Percentiles rank a stretch among this genome's conserved stretches.
These are phyloP conservation scores for Cassiopea andromeda DNA, from an alignment of 30 jellyfish, hydroid and myxozoan species.

Conservation along the genomic window DNA sequence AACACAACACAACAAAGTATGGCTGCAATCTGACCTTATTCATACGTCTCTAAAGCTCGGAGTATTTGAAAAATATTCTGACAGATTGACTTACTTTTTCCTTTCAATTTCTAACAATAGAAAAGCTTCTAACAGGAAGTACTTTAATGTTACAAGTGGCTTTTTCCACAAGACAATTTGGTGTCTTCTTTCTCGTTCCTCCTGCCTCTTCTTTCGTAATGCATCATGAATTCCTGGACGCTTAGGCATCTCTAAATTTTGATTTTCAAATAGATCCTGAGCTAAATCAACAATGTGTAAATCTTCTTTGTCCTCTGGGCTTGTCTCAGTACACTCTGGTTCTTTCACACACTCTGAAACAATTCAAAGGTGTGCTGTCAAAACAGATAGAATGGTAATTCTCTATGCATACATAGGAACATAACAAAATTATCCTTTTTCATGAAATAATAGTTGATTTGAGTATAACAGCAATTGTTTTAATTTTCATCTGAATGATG, in stretches of 20 bases:
- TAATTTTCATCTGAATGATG: background rate
- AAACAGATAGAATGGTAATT: too few relatives aligned
- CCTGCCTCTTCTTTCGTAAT: constrained; percentile 61
- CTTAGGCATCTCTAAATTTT: constrained; percentile 48
- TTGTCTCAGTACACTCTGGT: background rate
- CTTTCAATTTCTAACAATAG: constrained; percentile 72
- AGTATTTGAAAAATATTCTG: background rate
- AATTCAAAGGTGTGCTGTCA: background rate
- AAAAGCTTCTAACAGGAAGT: constrained; percentile 76
- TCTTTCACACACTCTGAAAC: background rate
- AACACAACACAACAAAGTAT: too few relatives aligned
- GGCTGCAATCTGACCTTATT: too few relatives aligned
- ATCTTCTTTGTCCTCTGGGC: background rate
- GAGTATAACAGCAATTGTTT: too few relatives aligned
- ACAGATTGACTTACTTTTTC: constrained; percentile 61
- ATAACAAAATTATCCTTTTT: too few relatives aligned
- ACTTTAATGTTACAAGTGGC: constrained; percentile 82
- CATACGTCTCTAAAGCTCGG: too few relatives aligned
- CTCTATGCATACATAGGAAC: too few relatives aligned
- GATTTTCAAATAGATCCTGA: background rate
- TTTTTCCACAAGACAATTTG: constrained; percentile 90
- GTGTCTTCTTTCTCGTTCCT: constrained; percentile 79
- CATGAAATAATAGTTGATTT: too few relatives aligned
- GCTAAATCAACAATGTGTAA: background rate
- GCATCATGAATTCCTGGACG: constrained; percentile 61